Evolutionary conservation across 2,797 vertebrate genomes (phyloP).

Genomic region (Myiotriccus ornatus): DNA sequence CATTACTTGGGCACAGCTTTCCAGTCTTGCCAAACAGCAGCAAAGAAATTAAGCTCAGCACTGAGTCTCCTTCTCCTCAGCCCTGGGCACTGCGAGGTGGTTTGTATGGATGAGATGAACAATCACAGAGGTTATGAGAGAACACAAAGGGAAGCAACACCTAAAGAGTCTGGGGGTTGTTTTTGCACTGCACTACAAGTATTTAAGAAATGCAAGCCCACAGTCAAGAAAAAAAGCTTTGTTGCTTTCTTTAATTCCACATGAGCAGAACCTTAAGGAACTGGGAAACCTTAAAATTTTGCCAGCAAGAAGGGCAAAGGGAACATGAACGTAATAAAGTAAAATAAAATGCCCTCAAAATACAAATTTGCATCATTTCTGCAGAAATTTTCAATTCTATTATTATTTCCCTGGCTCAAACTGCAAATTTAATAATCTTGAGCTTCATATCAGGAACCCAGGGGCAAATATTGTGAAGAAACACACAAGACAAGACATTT

Average conservation of each 20-base stretch:
- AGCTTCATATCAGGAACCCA: background rate
- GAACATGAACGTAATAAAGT: background rate
- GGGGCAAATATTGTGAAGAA: background rate
- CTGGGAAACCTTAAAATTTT: background rate
- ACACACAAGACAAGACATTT: background rate
- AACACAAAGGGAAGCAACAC: background rate
- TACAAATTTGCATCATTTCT: background rate
- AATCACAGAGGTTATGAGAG: background rate
- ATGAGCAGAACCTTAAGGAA: background rate
- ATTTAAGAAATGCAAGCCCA: background rate
- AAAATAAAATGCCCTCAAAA: background rate
- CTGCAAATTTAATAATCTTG: background rate
- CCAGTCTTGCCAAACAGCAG: background rate
- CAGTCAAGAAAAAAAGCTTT: accelerated
- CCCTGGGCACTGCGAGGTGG: background rate
- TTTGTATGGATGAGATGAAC: background rate
- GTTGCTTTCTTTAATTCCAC: background rate
- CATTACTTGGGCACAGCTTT: too few relatives aligned
- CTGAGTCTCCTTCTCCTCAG: background rate
- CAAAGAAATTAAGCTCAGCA: background rate
- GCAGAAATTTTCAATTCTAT: background rate
- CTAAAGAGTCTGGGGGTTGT: background rate
- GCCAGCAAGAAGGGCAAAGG: background rate
- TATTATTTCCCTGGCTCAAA: background rate
- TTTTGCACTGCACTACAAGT: background rate